Evolutionary conservation across 2,797 vertebrate species (phyloP), one percentile per base, ranked within the genome.

Genomic region (Cichlasoma orientale): DNA sequence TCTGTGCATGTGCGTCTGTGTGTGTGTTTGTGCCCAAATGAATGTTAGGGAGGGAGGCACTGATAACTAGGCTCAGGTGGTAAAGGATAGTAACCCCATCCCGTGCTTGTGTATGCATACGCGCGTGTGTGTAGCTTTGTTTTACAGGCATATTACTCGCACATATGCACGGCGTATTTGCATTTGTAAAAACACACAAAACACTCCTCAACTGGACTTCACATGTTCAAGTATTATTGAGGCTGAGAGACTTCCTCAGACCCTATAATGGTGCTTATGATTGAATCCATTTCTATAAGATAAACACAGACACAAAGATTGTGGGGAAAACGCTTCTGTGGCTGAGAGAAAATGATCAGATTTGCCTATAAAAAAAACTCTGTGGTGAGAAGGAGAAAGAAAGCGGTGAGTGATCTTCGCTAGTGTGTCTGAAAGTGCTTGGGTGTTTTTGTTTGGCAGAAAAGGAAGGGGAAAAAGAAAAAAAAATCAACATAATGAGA

Each of bases 401-500:
- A 82, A 82, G 80, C 83, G 47, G 75, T 63, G 84, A 92, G 79
- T 88, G 88, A 93, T 93, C 88, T 90, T 83, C 29, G 41, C 79
- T 55, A 78, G 84, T 89, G 88, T 74, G 82, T 88, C 85, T 87
- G 58, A 88, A 87, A 91, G 86, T 86, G 92, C 75, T 79, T 71
- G 80, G 77, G 77, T 89, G 92, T 91, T 90, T 94, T 91, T 95
- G 92, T 94, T 92, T 92, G 92, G 89, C 89, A 92, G 88, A 74
- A 82, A 85, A 89, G 79, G 84, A 36, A 36, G 23, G 10, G 41
- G 13, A 38, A 47, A 18, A 50, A 12, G 47, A 55, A 44, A 77
- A 83, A 82, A 80, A 88, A 94, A 92, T 94, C 90, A 88, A 92
- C 93, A 94, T 95, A 95, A 95, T 93, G 91, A 95, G 93, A 89